These are phyloP conservation scores for Ctenopoma multispine DNA, from an alignment of 2,797 vertebrate genomes.

Conservation along the genomic window DNA sequence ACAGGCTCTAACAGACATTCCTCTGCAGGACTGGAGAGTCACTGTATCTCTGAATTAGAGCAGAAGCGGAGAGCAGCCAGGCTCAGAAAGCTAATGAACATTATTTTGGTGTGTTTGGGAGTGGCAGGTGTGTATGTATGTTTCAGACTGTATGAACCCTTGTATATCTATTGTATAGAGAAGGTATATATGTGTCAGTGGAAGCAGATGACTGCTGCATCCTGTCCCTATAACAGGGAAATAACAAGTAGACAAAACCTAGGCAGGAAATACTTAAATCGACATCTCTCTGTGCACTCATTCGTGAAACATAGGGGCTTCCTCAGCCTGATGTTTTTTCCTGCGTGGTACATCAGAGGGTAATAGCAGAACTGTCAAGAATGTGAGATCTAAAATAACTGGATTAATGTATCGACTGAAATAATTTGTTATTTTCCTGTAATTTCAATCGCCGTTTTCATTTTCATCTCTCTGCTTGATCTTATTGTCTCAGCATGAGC, in stretches of 20 bases:
- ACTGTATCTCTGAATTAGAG: constrained; percentile 22
- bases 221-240: constrained; percentile 57
- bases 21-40: constrained; percentile 46
- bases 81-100: constrained; percentile 8
- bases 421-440: constrained; percentile 19
- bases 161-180: background rate
- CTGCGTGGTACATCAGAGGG: constrained; percentile 29
- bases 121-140: constrained; percentile 15
- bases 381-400: constrained; percentile 15
- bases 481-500: background rate
- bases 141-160: background rate
- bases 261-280: constrained; percentile 53
- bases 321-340: constrained; percentile 32
- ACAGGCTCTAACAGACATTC: constrained; percentile 47
- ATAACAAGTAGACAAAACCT: constrained; percentile 40
- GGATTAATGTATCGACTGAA: constrained; percentile 32
- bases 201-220: constrained; percentile 35
- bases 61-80: background rate
- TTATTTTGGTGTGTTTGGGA: background rate
- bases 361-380: background rate
- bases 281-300: constrained; percentile 20
- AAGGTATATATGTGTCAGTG: constrained; percentile 12
- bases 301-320: constrained; percentile 36
- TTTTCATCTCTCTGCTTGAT: constrained; percentile 16
- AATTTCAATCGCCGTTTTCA: constrained; percentile 10